Percentiles rank a stretch among this genome's conserved stretches.
These are phyloP conservation scores for Holacanthus passer DNA, from an alignment of 2,113 vertebrate genomes.

Conservation along the genomic window DNA sequence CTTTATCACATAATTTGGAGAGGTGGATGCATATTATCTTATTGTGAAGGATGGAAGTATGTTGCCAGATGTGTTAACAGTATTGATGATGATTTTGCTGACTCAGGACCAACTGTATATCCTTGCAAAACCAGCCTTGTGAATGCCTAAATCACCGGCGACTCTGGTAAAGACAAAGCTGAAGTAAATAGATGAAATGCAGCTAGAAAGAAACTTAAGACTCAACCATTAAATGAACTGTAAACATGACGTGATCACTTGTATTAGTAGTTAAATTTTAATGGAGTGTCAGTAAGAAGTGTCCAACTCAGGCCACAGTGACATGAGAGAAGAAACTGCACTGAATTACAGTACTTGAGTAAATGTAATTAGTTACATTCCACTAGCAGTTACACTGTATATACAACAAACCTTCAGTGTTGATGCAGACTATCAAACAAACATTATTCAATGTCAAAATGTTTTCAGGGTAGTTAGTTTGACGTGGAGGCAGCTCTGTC, in stretches of 20 bases:
- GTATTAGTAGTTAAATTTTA: background rate
- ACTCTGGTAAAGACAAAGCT: no score
- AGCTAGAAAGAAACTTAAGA: no score
- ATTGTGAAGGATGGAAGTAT: no score
- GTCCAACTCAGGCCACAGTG: background rate
- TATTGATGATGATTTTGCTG: no score
- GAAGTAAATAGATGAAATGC: no score
- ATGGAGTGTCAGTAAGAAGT: no score
- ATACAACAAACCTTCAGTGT: constrained; percentile 2
- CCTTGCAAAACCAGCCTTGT: no score
- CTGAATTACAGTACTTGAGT: background rate
- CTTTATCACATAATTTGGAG: no score
- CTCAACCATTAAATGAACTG: background rate
- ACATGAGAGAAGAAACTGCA: background rate
- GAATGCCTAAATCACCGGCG: no score
- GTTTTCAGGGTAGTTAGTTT: constrained; percentile 35
- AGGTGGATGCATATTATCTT: no score
- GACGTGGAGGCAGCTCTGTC: constrained; percentile 14
- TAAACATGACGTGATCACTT: background rate
- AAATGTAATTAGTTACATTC: background rate
- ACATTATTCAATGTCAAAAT: constrained; percentile 21
- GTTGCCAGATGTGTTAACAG: no score
- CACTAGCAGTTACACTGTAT: background rate
- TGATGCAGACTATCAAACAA: background rate
- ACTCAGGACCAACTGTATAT: no score